Conservation (phyloP, 2,888 invertebrate species). For the Lysandra coridon region DNA sequence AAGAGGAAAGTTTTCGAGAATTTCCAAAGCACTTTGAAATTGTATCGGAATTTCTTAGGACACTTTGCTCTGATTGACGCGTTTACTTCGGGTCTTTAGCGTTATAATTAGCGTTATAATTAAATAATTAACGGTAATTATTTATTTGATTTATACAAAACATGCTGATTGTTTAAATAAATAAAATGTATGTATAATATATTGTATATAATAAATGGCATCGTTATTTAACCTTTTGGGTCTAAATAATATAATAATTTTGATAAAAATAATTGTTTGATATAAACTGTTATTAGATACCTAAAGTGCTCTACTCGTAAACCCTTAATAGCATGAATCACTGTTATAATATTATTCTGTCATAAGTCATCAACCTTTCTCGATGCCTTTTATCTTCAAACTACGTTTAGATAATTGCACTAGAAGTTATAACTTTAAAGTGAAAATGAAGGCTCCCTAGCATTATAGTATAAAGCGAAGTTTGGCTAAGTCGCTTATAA, state of each 20-base stretch:
- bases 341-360: not conserved
- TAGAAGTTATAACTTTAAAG: conserved; percentile 27
- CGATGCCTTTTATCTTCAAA: not conserved
- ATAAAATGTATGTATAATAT: not conserved
- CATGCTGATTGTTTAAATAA: too few species aligned
- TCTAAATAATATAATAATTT: not conserved
- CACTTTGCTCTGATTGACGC: conserved; percentile 30
- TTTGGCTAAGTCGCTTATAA: conserved; percentile 64
- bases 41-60: conserved; percentile 38
- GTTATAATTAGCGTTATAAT: not conserved
- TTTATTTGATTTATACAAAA: not conserved
- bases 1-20: conserved; percentile 47
- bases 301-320: not conserved
- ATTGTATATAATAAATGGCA: not conserved
- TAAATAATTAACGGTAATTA: not conserved
- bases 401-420: conserved; percentile 18
- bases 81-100: conserved; percentile 19
- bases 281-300: not conserved
- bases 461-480: conserved; percentile 59
- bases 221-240: not conserved
- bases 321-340: not conserved
- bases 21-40: conserved; percentile 45
- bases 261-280: not conserved
- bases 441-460: conserved; percentile 42
- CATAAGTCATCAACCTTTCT: not conserved